Percentiles rank a stretch among this genome's conserved stretches.
Conservation (phyloP, 2,888 invertebrate genomes). For the Ectobius pallidus region DNA sequence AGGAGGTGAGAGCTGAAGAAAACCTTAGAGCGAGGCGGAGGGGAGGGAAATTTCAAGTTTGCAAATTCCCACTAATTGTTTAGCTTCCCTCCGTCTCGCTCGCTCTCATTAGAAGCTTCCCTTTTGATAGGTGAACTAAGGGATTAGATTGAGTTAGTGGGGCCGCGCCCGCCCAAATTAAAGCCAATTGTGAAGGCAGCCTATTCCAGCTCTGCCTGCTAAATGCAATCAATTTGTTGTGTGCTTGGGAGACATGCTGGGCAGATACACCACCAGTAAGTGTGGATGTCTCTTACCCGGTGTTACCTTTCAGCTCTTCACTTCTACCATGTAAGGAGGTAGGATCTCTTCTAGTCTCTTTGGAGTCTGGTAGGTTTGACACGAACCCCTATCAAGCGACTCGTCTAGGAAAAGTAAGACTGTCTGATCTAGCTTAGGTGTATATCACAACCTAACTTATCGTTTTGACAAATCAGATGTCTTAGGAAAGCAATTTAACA, state of each 20-base stretch:
- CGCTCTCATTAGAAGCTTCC: slow-evolving; percentile 42
- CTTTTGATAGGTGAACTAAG: slow-evolving; percentile 44
- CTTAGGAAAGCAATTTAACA: too few species aligned
- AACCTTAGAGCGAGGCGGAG: background rate
- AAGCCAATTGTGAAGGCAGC: slow-evolving; percentile 42
- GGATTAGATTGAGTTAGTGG: slow-evolving; percentile 45
- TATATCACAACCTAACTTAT: too few species aligned
- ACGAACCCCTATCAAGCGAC: too few species aligned
- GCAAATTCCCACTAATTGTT: slow-evolving; percentile 42
- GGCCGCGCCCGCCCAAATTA: slow-evolving; percentile 45
- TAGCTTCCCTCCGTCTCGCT: slow-evolving; percentile 29
- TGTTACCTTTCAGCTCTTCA: too few species aligned
- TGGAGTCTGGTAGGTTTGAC: too few species aligned
- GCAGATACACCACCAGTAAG: background rate
- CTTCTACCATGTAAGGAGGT: too few species aligned
- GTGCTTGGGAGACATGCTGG: slow-evolving; percentile 37
- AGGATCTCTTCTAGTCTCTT: too few species aligned
- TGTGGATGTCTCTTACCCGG: background rate
- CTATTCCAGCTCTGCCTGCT: slow-evolving; percentile 42
- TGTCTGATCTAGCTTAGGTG: too few species aligned
- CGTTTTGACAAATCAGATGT: too few species aligned
- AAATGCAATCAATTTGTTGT: slow-evolving; percentile 45
- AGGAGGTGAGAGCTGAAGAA: slow-evolving; percentile 47
- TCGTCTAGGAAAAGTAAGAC: too few species aligned
- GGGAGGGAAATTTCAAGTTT: slow-evolving; percentile 30